phyloP scores from a whole-genome alignment of 2,888 invertebrate genomes.

The Eugnorisma glareosa region DNA sequence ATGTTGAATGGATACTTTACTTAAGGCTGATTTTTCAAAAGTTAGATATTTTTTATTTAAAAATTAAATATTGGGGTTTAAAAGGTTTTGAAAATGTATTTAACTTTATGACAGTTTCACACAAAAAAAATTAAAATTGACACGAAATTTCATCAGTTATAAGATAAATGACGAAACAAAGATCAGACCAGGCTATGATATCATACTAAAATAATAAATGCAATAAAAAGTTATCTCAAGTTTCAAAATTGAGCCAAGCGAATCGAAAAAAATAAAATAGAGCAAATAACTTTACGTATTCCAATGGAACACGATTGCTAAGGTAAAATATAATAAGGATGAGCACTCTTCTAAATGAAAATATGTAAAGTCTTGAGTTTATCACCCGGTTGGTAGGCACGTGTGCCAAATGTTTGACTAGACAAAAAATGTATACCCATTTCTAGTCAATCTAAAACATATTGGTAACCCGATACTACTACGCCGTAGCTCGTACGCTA shows the following conservation, averaged over 20 bases:
- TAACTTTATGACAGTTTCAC: no score
- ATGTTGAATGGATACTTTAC: conserved; percentile 43
- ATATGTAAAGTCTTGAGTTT: not conserved
- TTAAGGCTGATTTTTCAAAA: no score
- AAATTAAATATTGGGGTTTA: no score
- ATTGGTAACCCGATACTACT: conserved; percentile 35
- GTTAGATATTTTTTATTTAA: no score
- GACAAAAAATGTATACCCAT: not conserved
- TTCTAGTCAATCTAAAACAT: conserved; percentile 10
- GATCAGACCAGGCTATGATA: no score
- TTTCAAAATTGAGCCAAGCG: not conserved
- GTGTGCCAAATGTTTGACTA: not conserved
- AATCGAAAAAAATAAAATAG: not conserved
- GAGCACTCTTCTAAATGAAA: not conserved
- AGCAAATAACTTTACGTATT: not conserved
- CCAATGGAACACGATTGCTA: not conserved
- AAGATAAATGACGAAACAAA: no score
- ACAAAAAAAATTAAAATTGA: no score
- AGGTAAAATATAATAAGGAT: not conserved
- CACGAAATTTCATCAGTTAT: no score
- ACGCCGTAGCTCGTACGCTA: conserved; percentile 44
- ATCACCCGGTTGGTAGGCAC: no score
- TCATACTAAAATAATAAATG: not conserved
- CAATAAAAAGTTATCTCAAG: not conserved
- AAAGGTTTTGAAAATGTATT: no score